These are phyloP conservation scores for Caenorhabditis zanzibari DNA, from an alignment of 2,888 invertebrate species.

Conservation along the genomic window DNA sequence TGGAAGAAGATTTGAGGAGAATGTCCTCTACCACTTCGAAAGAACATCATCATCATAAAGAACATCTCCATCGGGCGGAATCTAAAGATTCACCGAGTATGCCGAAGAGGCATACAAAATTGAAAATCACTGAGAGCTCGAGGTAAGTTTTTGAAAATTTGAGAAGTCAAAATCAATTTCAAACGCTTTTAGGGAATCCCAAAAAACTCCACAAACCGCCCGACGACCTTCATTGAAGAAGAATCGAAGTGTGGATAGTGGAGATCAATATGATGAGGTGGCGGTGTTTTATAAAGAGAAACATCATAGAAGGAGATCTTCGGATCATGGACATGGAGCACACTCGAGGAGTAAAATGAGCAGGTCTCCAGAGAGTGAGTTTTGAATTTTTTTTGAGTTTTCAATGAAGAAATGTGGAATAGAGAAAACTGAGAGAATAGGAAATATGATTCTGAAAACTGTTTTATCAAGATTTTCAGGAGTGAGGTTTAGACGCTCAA, in stretches of 20 bases:
- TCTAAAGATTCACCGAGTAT: conserved; percentile 50
- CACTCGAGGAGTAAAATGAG: conserved; percentile 48
- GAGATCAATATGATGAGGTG: conserved; percentile 67
- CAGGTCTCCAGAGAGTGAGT: conserved; percentile 64
- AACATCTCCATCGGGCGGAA: conserved; percentile 37
- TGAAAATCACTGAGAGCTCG: conserved; percentile 51
- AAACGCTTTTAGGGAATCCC: conserved; percentile 24
- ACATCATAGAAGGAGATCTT: conserved; percentile 60
- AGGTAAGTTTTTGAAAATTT: conserved; percentile 21
- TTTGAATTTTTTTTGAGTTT: background rate
- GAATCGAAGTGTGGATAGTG: conserved; percentile 64
- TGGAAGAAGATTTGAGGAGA: conserved; percentile 58
- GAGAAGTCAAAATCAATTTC: background rate
- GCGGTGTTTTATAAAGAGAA: conserved; percentile 66
- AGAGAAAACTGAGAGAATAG: too few relatives aligned
- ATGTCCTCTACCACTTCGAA: conserved; percentile 43
- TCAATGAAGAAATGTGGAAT: too few relatives aligned
- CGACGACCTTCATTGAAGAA: conserved; percentile 58
- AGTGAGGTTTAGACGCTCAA: too few relatives aligned
- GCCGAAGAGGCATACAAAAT: conserved; percentile 50
- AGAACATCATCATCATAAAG: conserved; percentile 64
- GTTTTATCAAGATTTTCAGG: too few relatives aligned
- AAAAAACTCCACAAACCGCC: conserved; percentile 16
- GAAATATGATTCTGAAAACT: too few relatives aligned
- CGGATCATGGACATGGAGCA: conserved; percentile 55